These are phyloP conservation scores for Caenorhabditis briggsae DNA, from an alignment of 1,140 invertebrate genomes.

Conservation along the genomic window DNA sequence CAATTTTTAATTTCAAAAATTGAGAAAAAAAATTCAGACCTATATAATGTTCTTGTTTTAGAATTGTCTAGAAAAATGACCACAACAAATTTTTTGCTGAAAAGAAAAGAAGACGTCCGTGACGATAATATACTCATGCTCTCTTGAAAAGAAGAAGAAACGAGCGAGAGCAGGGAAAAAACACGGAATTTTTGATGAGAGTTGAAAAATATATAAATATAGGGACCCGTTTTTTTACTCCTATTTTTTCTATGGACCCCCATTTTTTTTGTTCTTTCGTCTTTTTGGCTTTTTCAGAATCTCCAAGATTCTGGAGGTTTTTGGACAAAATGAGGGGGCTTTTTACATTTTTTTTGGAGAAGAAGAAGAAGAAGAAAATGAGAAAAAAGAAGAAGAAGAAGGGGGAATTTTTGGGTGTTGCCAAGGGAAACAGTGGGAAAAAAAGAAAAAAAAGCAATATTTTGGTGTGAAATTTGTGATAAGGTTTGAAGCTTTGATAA, in stretches of 20 bases:
- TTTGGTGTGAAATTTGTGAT: too few species aligned
- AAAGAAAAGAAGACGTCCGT: background rate
- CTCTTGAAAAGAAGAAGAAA: slow-evolving; percentile 25
- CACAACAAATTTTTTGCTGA: background rate
- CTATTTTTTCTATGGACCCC: background rate
- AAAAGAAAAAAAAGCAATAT: background rate
- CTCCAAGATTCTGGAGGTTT: background rate
- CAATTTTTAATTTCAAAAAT: too few species aligned
- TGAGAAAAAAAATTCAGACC: too few species aligned
- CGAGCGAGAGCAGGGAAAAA: background rate
- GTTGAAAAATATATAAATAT: slow-evolving; percentile 5
- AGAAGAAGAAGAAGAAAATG: background rate
- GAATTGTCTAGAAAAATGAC: background rate
- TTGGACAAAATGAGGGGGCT: background rate
- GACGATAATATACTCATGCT: slow-evolving; percentile 46
- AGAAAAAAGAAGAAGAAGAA: background rate
- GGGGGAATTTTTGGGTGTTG: background rate
- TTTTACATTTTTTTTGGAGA: too few species aligned
- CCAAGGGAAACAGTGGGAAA: background rate
- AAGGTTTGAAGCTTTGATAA: too few species aligned
- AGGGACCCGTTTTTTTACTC: background rate
- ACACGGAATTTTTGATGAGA: slow-evolving; percentile 44
- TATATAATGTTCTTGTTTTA: too few species aligned
- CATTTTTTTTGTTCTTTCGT: background rate
- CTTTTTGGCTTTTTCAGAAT: background rate